Base-by-base conservation (phyloP, 2,113 vertebrate species). In the Trinectes maculatus region DNA sequence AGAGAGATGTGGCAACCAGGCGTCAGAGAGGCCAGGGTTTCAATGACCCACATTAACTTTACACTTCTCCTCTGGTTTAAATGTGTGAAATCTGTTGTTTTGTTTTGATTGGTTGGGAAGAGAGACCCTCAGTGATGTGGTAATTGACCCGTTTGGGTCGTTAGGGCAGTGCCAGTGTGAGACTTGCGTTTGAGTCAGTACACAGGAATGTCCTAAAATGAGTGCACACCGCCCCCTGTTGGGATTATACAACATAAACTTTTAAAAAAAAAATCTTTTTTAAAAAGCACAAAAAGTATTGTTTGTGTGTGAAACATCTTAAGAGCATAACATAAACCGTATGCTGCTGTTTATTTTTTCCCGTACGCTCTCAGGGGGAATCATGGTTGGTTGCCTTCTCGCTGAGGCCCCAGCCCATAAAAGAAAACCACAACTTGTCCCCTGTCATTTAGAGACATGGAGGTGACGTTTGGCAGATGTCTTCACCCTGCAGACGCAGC, bases 141-240 rank as follows among this genome's bases (percentile, higher is more conserved):
- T 77, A 42, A 80, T 69, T 74, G 24, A 76, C 16, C 55, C 21
- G 6, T 53, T 54, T 46, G 29, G 77, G 34, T 43, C 57, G 46
- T 52, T 42, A 52, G 53, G 47, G 49, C 67, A 39, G 48, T 61
- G 51, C 39, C 21, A 21, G 57, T 49, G 46, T 69, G 57, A 12
- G 71, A 39, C 67, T 65, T 58, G 48, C n/a, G n/a, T n/a, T 61
- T 54, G 65, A 65, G 67, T 48, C n/a, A n/a, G n/a, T n/a, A n/a
- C n/a, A 37, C 31, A 40, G 49, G 37, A n/a, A 25, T 60, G 21
- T 3, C 33, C 4, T 44, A 22, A 19, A 10, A 33, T 68, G 49
- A 43, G 29, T 63, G 34, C 1, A 63, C 26, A 57, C 31, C 59
- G 87, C 89, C 89, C 71, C 74, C 89, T 92, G 70, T 63, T 83